Evolutionary conservation across 64 coral and sea anemone species (phyloP), one percentile per base, ranked within the genome.

Genomic region (Acropora yongei): DNA sequence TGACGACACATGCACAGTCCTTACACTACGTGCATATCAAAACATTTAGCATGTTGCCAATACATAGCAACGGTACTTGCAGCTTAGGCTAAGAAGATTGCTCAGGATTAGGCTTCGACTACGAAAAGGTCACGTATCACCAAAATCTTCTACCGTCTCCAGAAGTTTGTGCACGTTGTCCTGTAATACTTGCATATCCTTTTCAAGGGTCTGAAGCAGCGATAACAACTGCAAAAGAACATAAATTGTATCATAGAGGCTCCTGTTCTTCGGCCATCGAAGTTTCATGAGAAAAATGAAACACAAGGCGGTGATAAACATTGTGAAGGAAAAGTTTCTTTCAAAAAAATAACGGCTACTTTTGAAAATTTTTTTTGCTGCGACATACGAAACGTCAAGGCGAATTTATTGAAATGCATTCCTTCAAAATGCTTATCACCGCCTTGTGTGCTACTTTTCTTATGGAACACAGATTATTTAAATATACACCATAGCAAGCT

Each of bases 161-260:
- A 97, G 40, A 11, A 97, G 78, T 80, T 97, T 97, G 92, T 97
- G 95, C 6, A 94, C 88, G 67, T 94, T 91, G 68, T 97, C 92
- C 18, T 97, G 95, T n/a, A 97, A 66, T 49, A 82, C 67, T 49
- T 97, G 95, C 55, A 97, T 93, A 68, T 97, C 95, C 14, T 69
- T 88, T 78, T 97, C 95, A 17, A 97, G 86, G 46, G 68, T 67
- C 51, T 97, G 76, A 43, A 97, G 77, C 72, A 88, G 57, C 48
- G 92, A 88, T 72, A 94, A 74, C 12, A 92, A 80, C 95, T 97
- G 78, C 41, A 86, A 63, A 10, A 83, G 40, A 47, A 45, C 20
- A 76, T n/a, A 30, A 30, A 30, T 30, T 30, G 30, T 30, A 30
- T 30, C 30, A 30, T 30, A 30, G 30, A 30, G 30, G 30, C 30